Evolutionary conservation across 2,797 vertebrate genomes (phyloP).

Genomic region (Morus bassanus): DNA sequence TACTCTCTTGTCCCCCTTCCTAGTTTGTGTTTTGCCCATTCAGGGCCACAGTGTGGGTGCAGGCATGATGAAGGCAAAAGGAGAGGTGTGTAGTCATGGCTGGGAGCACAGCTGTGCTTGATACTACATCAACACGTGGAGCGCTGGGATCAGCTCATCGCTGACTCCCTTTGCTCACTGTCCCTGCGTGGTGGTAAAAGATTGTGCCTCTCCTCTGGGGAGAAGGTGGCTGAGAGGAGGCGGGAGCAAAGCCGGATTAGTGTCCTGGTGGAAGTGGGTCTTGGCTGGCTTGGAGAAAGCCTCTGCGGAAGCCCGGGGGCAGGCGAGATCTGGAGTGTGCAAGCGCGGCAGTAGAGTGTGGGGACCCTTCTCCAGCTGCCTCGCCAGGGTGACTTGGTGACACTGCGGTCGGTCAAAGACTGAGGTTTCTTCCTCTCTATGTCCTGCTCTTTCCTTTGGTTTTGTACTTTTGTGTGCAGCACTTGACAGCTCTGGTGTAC

Average conservation of each 20-base stretch:
- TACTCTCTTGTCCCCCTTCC: neutral
- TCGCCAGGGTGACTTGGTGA: rapidly evolving
- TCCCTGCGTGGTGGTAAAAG: rapidly evolving
- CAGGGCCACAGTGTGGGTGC: neutral
- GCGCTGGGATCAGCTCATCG: rapidly evolving
- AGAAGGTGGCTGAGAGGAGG: neutral
- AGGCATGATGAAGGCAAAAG: neutral
- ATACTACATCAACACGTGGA: rapidly evolving
- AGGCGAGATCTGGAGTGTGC: rapidly evolving
- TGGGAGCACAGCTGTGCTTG: neutral
- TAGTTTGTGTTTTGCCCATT: neutral
- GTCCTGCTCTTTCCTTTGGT: neutral
- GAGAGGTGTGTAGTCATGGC: neutral
- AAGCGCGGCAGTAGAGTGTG: rapidly evolving
- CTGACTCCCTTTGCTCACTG: neutral
- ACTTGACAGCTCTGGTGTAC: neutral
- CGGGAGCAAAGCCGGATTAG: rapidly evolving
- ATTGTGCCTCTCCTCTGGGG: neutral
- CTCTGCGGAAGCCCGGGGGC: neutral
- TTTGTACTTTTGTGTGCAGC: rapidly evolving
- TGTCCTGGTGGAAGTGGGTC: neutral
- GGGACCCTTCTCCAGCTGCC: neutral
- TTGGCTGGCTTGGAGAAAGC: neutral
- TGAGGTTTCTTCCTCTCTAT: neutral
- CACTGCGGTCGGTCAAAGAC: rapidly evolving